Base-by-base conservation (phyloP, 53 echinoderm and acorn worm genomes). In the Apostichopus leukothele region DNA sequence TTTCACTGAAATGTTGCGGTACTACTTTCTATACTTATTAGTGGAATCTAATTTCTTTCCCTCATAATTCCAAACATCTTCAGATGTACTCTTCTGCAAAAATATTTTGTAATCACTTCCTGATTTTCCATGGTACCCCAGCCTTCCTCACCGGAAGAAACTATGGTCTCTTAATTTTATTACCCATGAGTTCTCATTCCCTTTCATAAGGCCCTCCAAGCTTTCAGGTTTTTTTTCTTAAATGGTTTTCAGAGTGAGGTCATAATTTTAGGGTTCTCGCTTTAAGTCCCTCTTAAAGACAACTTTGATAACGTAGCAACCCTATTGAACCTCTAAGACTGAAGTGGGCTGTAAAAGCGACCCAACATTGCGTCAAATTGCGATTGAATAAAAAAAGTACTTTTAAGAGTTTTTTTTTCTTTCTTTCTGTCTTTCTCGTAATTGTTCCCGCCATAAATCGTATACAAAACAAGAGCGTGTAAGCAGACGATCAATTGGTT, bases 301-400 rank as follows among this genome's bases (percentile, higher is more conserved):
- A 55, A 54, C 55, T 81, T 81, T 59, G 55, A 81, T 81, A 81
- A 54, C 86, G 86, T 86, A 61, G 67, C 86, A 86, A 86, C 86
- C 86, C 66, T n/a, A 27, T 86, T 66, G 86, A 66, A 86, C 86
- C 86, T 67, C 86, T 67, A 5, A 14, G 71, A 26, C 71, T 86
- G 67, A 86, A 86, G 86, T 86, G 67, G 86, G 86, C 71, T 66
- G 71, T 86, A 86, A 86, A 86, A 86, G 86, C 67, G 51, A 86
- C 67, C 86, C 66, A 86, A 51, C 66, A 86, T 26, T 86, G 50
- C 71, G 67, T 86, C 66, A 86, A 86, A 86, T 86, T 86, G 86
- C 66, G 67, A 60, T 86, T 86, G 67, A 86, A 86, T 86, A 86
- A 67, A 86, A 39, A 39, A 16, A 63, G 51, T 86, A 86, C 86